Percentiles rank a stretch among this genome's conserved stretches.
phyloP scores from a whole-genome alignment of 2,797 vertebrate genomes.

The Limnodromus scolopaceus region DNA sequence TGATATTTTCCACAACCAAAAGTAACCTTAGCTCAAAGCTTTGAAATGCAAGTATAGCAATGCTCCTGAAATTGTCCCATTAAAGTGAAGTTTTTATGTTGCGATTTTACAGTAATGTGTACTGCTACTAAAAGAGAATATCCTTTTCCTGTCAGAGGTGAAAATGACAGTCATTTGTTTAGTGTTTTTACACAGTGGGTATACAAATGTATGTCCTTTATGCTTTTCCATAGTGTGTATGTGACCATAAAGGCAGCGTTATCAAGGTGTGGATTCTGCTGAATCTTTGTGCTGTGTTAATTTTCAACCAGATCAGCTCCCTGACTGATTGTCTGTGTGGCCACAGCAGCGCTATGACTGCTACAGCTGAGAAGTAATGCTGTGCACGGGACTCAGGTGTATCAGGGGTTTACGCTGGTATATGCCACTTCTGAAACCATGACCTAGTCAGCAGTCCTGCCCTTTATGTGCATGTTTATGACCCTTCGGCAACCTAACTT shows the following conservation, averaged over 20 bases:
- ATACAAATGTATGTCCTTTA: neutral
- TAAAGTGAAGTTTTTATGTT: neutral
- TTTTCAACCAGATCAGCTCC: neutral
- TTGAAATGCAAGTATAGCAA: neutral
- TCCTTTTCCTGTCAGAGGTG: neutral
- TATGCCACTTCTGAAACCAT: accelerated
- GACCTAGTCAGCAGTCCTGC: neutral
- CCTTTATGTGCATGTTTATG: accelerated
- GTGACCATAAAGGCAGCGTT: neutral
- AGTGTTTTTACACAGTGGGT: neutral
- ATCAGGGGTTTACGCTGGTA: accelerated
- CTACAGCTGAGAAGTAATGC: neutral
- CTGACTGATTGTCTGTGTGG: neutral
- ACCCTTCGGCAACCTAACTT: neutral
- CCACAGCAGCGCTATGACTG: neutral
- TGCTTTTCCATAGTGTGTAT: neutral
- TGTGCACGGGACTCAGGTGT: neutral
- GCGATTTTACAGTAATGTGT: neutral
- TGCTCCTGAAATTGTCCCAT: neutral
- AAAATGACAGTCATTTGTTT: neutral
- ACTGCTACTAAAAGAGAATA: neutral
- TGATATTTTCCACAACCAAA: neutral
- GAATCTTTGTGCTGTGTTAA: neutral
- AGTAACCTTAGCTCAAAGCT: neutral
- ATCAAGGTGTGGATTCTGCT: neutral